A percentile compares a stretch with the other conserved stretches of the same genome.
Conservation (phyloP, 2,797 vertebrate genomes). For the Mormyrops attenuatus region DNA sequence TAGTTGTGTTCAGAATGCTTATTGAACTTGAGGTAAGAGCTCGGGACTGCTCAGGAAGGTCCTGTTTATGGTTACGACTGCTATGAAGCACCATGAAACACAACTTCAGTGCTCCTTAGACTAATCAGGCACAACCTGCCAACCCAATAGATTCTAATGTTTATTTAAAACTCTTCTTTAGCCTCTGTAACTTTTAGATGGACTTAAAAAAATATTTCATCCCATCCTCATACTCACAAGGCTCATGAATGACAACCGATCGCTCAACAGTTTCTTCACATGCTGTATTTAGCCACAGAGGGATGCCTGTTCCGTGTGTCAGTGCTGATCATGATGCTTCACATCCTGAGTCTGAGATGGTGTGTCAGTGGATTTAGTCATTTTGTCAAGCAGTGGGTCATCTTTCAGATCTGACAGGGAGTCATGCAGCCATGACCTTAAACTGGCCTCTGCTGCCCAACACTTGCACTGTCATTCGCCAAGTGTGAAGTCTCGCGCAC, state of each 20-base stretch:
- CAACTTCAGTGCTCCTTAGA: neutral
- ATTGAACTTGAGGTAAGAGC: slow-evolving; percentile 37
- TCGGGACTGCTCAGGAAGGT: neutral
- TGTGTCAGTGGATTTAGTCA: neutral
- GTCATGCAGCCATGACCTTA: slow-evolving; percentile 10
- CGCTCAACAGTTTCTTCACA: neutral
- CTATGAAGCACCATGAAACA: neutral
- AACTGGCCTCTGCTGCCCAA: neutral
- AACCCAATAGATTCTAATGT: neutral
- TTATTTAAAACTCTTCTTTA: neutral
- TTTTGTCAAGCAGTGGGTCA: neutral
- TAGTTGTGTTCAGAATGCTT: slow-evolving; percentile 36
- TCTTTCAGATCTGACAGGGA: neutral
- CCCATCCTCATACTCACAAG: neutral
- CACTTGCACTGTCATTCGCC: neutral
- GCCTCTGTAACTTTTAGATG: neutral
- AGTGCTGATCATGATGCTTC: neutral
- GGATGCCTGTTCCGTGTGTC: neutral
- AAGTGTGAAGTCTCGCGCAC: neutral
- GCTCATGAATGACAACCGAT: neutral
- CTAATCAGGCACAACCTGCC: neutral
- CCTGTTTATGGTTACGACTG: neutral
- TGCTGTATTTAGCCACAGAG: neutral
- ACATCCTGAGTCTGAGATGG: neutral
- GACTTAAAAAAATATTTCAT: neutral